phyloP scores from a whole-genome alignment of 2,797 vertebrate species.

The Acrocephalus scirpaceus region DNA sequence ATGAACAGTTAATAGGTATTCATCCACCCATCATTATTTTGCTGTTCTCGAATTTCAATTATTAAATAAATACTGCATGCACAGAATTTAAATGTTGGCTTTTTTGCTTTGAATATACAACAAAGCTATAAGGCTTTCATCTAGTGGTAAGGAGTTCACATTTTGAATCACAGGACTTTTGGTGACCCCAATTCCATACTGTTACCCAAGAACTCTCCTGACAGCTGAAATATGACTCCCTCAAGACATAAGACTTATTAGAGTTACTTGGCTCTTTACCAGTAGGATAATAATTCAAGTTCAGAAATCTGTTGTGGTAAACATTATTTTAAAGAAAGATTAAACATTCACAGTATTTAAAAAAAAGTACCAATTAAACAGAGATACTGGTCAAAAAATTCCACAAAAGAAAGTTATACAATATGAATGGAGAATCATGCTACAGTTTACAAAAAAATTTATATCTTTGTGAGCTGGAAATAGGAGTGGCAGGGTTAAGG shows the following conservation, averaged over 20 bases:
- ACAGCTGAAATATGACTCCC: background rate
- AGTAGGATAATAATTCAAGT: constrained; percentile 8
- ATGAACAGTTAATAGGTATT: background rate
- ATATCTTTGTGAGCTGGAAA: background rate
- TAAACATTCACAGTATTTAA: background rate
- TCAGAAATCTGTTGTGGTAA: background rate
- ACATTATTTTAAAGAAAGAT: background rate
- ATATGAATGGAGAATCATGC: background rate
- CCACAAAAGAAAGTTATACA: background rate
- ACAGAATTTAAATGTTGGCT: background rate
- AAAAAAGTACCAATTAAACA: background rate
- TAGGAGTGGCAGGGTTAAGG: background rate
- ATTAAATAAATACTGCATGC: background rate
- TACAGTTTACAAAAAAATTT: background rate
- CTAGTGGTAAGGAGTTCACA: background rate
- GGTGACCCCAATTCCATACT: background rate
- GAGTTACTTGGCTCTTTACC: constrained; percentile 15
- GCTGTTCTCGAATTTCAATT: background rate
- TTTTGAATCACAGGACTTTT: background rate
- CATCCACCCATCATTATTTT: background rate
- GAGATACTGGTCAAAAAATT: background rate
- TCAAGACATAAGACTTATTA: background rate
- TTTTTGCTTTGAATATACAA: constrained; percentile 1
- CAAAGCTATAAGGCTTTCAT: constrained; percentile 12
- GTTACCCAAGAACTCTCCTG: background rate